phyloP scores from a whole-genome alignment of 2,113 vertebrate species.

The Saguinus midas region DNA sequence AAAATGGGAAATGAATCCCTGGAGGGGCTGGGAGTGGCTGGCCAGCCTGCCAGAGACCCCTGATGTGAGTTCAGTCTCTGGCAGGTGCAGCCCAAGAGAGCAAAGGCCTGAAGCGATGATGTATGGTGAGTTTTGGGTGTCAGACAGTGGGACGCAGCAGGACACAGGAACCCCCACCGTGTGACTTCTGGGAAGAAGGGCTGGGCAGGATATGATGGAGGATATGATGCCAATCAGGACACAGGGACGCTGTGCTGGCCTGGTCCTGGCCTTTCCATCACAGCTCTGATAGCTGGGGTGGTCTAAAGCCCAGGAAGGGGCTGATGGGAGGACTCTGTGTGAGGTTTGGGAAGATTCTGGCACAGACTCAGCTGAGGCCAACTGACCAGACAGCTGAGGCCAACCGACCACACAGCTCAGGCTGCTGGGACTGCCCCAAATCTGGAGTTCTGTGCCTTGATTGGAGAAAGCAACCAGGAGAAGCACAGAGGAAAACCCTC shows the following conservation, averaged over 20 bases:
- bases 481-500: background rate
- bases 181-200: background rate
- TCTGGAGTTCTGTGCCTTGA: background rate
- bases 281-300: background rate
- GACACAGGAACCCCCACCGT: background rate
- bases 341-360: background rate
- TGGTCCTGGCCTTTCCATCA: fast-evolving
- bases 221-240: background rate
- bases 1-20: background rate
- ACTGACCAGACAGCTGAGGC: background rate
- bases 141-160: background rate
- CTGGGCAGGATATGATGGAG: background rate
- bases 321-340: background rate
- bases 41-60: background rate
- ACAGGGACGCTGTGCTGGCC: background rate
- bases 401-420: too few relatives aligned
- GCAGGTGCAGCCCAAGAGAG: background rate
- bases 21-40: background rate
- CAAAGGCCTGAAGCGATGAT: background rate
- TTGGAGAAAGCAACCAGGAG: background rate
- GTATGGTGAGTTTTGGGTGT: background rate
- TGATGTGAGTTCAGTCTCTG: background rate
- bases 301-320: background rate
- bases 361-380: background rate
- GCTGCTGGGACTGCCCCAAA: background rate